Percentiles rank a stretch among this genome's conserved stretches.
phyloP scores from a whole-genome alignment of 2,888 invertebrate species.

The Cataglyphis livida region DNA sequence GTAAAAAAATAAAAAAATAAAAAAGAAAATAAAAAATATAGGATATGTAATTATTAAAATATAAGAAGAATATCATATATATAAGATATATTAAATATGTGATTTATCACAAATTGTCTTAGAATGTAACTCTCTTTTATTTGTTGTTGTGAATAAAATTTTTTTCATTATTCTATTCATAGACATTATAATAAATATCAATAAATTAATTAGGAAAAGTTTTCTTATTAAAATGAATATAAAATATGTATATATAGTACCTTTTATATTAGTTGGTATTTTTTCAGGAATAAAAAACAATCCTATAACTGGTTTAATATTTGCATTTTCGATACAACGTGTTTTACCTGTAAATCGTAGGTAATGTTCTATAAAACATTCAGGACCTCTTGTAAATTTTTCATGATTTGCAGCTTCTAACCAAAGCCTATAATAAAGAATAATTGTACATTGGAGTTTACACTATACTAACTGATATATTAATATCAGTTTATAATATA shows the following conservation, averaged over 20 bases:
- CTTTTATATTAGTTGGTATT: background rate
- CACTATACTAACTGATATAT: background rate
- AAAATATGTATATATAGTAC: slow-evolving; percentile 16
- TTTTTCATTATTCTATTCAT: background rate
- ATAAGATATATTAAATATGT: background rate
- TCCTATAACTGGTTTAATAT: slow-evolving; percentile 64
- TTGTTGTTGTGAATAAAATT: background rate
- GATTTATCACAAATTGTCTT: background rate
- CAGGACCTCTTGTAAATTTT: slow-evolving; percentile 66
- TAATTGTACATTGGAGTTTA: background rate
- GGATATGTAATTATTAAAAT: background rate
- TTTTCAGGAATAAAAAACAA: slow-evolving; percentile 54
- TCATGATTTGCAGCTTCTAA: slow-evolving; percentile 75
- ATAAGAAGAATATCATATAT: background rate
- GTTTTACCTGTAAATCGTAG: background rate
- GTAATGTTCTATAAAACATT: slow-evolving; percentile 45
- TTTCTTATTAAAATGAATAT: background rate
- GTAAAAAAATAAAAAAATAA: no score
- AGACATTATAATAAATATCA: background rate
- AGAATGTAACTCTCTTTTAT: background rate
- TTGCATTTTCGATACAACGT: background rate
- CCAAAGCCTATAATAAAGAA: slow-evolving; percentile 74
- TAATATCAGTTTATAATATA: background rate
- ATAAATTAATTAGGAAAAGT: background rate
- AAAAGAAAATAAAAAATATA: background rate